A percentile compares a stretch with the other conserved stretches of the same genome.
These are phyloP conservation scores for Ectemnius continuus DNA, from an alignment of 2,888 invertebrate genomes.

Conservation along the genomic window DNA sequence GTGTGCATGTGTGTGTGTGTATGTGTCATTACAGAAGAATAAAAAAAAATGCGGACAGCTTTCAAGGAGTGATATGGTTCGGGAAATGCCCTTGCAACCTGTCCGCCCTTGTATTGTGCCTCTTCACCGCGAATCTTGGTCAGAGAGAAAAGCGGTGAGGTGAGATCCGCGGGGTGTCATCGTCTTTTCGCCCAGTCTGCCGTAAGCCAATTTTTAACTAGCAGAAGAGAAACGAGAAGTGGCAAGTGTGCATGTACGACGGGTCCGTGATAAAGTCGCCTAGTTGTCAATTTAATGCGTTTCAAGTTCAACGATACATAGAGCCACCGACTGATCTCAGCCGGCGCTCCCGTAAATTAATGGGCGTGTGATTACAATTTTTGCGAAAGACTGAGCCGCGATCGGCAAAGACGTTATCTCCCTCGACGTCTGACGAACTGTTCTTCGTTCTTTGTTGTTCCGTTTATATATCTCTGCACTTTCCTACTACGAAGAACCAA, in stretches of 20 bases:
- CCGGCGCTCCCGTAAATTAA: slow-evolving; percentile 46
- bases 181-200: slow-evolving; percentile 31
- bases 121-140: slow-evolving; percentile 15
- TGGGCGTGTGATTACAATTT: slow-evolving; percentile 38
- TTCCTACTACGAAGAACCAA: not conserved
- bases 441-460: slow-evolving; percentile 27
- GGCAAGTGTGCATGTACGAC: slow-evolving; percentile 16
- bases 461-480: slow-evolving; percentile 27
- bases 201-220: slow-evolving; percentile 22
- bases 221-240: slow-evolving; percentile 8
- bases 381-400: slow-evolving; percentile 52
- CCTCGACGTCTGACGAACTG: slow-evolving; percentile 17
- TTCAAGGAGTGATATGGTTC: slow-evolving; percentile 47
- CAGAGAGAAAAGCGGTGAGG: not conserved
- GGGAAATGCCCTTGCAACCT: slow-evolving; percentile 58
- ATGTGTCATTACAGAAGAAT: slow-evolving; percentile 41
- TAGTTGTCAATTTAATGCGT: slow-evolving; percentile 53
- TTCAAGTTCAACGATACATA: slow-evolving; percentile 31
- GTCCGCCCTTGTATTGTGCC: slow-evolving; percentile 52
- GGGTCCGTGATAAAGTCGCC: slow-evolving; percentile 35
- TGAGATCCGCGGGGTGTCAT: slow-evolving; percentile 3
- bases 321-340: slow-evolving; percentile 25
- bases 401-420: slow-evolving; percentile 20
- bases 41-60: slow-evolving; percentile 60
- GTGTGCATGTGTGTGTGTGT: slow-evolving; percentile 35